Base-by-base conservation (phyloP, 2,113 vertebrate genomes). In the Heloderma charlesbogerti region DNA sequence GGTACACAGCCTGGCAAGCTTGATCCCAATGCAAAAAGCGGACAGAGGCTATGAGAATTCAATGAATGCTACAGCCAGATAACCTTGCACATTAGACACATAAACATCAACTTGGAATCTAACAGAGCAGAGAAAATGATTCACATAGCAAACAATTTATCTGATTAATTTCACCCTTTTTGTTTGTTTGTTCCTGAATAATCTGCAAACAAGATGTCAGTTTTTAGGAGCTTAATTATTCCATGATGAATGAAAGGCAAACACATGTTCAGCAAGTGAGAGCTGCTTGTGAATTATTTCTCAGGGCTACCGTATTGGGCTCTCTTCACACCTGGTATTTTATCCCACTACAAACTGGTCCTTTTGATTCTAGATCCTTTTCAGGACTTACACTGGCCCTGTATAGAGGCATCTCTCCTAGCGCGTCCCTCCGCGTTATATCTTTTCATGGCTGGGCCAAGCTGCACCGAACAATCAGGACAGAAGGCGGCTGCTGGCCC, bases 211-310 rank as follows among this genome's bases (percentile, higher is more conserved):
- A 87, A 81, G 57, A 31, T 25, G 71, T 37, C 51, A 69, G 63
- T 89, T 89, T 71, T 85, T 89, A 88, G 87, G 48, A 84, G 86
- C 81, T 83, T 84, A 84, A 72, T 80, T 79, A 72, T 85, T 88
- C 43, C 22, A 25, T 88, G 86, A 90, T 86, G 60, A 90, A 90
- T 91, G 86, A 63, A 74, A 92, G 82, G 81, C 37, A 91, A 88
- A 85, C 71, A 91, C 40, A 79, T 79, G n/a, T 37, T 90, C 72
- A 20, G 48, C 60, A 67, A n/a, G 40, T 25, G 60, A 54, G 43
- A 45, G 31, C 45, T 78, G 81, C 60, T 88, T 25, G 48, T 88
- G 80, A 84, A 84, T 88, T 91, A 83, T 83, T 83, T 91, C 43
- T 84, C 69, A 48, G 40, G 80, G 81, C 54, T 31, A 84, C 45